Evolutionary conservation across 2,113 vertebrate genomes (phyloP).

Genomic region (Podarcis cretensis): DNA sequence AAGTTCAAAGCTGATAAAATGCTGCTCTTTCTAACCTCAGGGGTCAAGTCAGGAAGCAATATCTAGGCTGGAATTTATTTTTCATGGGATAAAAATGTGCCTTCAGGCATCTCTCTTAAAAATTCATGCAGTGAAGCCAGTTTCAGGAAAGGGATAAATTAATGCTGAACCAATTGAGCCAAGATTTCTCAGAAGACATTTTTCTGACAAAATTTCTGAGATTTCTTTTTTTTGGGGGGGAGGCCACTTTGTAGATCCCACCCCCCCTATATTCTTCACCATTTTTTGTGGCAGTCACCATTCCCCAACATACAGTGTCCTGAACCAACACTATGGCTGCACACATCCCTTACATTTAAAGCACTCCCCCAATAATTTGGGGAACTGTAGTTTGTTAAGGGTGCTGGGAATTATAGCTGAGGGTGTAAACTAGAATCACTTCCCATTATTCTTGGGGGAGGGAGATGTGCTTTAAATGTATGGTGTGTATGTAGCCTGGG

Average conservation of each 20-base stretch:
- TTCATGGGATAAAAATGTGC: not conserved
- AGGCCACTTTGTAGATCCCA: too few relatives aligned
- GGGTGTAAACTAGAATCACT: too few relatives aligned
- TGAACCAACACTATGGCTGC: too few relatives aligned
- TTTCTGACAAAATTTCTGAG: not conserved
- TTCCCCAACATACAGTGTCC: too few relatives aligned
- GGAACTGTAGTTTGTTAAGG: too few relatives aligned
- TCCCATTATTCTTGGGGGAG: too few relatives aligned
- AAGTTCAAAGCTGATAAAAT: accelerated
- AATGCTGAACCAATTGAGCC: not conserved
- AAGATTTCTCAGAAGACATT: not conserved
- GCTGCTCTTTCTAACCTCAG: not conserved
- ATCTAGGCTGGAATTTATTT: not conserved
- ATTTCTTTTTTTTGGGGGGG: not conserved
- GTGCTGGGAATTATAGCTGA: too few relatives aligned
- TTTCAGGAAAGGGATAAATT: not conserved
- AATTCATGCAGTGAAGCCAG: not conserved
- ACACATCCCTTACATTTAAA: too few relatives aligned
- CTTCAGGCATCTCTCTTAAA: not conserved
- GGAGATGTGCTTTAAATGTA: too few relatives aligned
- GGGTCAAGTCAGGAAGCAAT: not conserved
- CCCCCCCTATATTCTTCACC: not conserved
- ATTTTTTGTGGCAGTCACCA: too few relatives aligned
- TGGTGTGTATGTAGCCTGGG: too few relatives aligned
- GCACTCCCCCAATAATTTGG: too few relatives aligned